phyloP scores from a whole-genome alignment of 2,888 invertebrate genomes.

The Dorcus hopei region DNA sequence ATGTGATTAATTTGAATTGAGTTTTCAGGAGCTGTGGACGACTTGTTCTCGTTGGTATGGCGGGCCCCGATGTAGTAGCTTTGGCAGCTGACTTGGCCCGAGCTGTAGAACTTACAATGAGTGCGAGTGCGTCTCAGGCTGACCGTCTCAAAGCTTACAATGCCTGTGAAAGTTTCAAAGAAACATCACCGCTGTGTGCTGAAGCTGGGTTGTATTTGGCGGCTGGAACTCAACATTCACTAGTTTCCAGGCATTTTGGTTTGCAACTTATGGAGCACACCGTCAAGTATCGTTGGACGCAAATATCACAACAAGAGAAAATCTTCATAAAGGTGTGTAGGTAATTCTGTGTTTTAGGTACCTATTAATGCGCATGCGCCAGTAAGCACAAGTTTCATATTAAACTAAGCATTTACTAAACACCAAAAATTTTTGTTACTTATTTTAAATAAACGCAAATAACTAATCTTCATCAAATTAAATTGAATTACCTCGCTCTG shows the following conservation, averaged over 20 bases:
- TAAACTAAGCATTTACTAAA: too few relatives aligned
- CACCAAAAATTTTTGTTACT: too few relatives aligned
- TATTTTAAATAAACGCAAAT: too few relatives aligned
- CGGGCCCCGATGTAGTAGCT: conserved; percentile 62
- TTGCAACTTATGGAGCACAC: conserved; percentile 90
- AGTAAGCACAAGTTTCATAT: too few relatives aligned
- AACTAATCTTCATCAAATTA: too few relatives aligned
- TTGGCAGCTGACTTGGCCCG: conserved; percentile 75
- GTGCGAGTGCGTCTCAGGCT: conserved; percentile 71
- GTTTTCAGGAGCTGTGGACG: conserved; percentile 16
- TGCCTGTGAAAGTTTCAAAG: conserved; percentile 81
- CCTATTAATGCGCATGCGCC: too few relatives aligned
- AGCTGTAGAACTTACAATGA: conserved; percentile 80
- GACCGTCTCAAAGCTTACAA: conserved; percentile 79
- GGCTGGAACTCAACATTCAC: conserved; percentile 68
- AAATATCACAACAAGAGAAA: conserved; percentile 82
- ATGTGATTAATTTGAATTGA: conserved; percentile 4
- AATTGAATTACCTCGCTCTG: too few relatives aligned
- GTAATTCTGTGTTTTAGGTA: too few relatives aligned
- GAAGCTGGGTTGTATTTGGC: conserved; percentile 82
- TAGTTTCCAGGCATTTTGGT: conserved; percentile 85
- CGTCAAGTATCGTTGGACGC: conserved; percentile 90
- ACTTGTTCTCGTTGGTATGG: conserved; percentile 38
- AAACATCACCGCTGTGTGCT: conserved; percentile 82
- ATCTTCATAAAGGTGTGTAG: conserved; percentile 73